phyloP scores from a whole-genome alignment of 1,140 invertebrate species.

The Anoplolepis gracilipes region DNA sequence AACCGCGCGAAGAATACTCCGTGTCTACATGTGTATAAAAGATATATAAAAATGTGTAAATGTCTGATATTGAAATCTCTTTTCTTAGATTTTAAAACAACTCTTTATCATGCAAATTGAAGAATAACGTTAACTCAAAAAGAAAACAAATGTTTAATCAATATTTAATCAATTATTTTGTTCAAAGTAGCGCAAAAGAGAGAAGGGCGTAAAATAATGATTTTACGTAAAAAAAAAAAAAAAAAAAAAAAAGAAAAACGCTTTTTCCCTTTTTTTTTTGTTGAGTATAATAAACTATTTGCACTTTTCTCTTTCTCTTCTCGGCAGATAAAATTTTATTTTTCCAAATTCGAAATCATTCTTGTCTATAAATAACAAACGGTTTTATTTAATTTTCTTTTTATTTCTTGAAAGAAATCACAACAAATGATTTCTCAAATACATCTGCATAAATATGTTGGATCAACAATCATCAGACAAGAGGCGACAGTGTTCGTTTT shows the following conservation, averaged over 20 bases:
- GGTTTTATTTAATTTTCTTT: constrained; percentile 3
- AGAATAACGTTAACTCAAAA: neutral
- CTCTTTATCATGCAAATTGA: too few relatives aligned
- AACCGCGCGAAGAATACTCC: neutral
- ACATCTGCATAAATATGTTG: neutral
- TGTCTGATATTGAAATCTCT: neutral
- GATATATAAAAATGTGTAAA: neutral
- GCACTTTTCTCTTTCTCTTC: too few relatives aligned
- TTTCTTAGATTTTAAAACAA: too few relatives aligned
- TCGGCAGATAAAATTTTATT: constrained; percentile 7
- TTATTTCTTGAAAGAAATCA: neutral
- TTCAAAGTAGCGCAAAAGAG: neutral
- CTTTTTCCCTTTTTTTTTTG: too few relatives aligned
- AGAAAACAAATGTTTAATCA: constrained; percentile 3
- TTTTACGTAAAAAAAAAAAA: neutral
- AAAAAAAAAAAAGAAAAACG: constrained; percentile 8
- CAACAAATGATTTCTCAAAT: neutral
- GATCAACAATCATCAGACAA: neutral
- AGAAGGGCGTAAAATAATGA: neutral
- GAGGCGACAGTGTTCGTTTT: neutral
- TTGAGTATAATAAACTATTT: too few relatives aligned
- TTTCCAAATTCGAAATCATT: neutral
- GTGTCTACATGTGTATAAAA: too few relatives aligned
- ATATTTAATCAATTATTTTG: constrained; percentile 7
- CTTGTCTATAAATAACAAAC: neutral